Evolutionary conservation across 1,140 invertebrate species (phyloP).

Genomic region (Drosophila sproati): DNA sequence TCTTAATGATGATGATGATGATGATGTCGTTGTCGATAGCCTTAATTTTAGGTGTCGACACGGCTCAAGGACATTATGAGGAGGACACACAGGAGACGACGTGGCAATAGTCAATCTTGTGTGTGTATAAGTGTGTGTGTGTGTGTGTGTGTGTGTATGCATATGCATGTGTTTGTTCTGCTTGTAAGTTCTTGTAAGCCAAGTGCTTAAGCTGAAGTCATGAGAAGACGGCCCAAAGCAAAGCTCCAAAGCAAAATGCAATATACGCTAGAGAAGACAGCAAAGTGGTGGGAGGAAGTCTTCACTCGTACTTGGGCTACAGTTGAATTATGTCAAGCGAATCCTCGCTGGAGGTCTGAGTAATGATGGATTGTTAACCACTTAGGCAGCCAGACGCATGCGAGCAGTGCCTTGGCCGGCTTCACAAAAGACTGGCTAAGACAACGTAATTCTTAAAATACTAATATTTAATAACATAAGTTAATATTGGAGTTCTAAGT

Average conservation of each 20-base stretch:
- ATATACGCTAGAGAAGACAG: background rate
- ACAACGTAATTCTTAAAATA: too few relatives aligned
- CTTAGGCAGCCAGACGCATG: background rate
- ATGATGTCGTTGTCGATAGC: conserved; percentile 48
- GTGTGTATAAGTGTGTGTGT: background rate
- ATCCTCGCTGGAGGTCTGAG: conserved; percentile 13
- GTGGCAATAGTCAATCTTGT: conserved; percentile 20
- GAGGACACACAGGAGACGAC: conserved; percentile 23
- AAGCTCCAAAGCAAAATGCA: conserved; percentile 23
- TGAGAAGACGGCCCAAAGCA: background rate
- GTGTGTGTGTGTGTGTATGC: conserved; percentile 1
- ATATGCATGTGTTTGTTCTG: background rate
- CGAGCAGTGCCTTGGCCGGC: background rate
- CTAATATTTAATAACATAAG: too few relatives aligned
- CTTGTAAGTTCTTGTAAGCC: conserved; percentile 42
- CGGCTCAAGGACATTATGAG: conserved; percentile 56
- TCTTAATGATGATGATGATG: conserved; percentile 25
- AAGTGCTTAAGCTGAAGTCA: conserved; percentile 42
- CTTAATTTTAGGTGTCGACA: conserved; percentile 74
- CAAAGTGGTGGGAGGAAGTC: background rate
- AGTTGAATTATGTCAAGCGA: conserved; percentile 62
- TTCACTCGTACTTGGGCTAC: conserved; percentile 14
- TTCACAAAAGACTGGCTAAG: background rate
- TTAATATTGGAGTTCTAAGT: too few relatives aligned
- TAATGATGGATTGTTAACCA: conserved; percentile 4